Evolutionary conservation across 92 coral and sea anemone genomes (phyloP), one percentile per base, ranked within the genome.

Genomic region (Actinernus sp.): DNA sequence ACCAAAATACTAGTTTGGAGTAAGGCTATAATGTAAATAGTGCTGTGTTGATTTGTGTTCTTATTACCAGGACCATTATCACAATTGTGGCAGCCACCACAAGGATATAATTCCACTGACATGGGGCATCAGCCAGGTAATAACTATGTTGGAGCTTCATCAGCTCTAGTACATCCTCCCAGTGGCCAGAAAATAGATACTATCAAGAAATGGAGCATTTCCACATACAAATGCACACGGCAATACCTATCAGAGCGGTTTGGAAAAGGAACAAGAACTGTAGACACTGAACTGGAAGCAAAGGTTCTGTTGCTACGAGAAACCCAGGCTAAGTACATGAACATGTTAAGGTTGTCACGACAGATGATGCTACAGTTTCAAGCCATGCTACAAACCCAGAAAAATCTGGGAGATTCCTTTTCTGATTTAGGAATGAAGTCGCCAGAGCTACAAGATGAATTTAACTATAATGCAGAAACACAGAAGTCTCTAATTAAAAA

Each of bases 391-490:
- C 85, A 86, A 49, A 90, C 90, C 7, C 98, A 94, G 60, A 85
- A 90, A 60, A 68, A 59, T 65, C 92, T 94, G 23, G 90, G 89
- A 7, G 98, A 94, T 68, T 59, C 86, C 37, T 87, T 94, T 51
- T 78, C 88, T 58, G 98, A 94, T 69, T 65, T 94, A 61, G 97
- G 97, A 20, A 79, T 94, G 90, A 94, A 87, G 49, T 91, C 97
- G n/a, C 98, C 98, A 23, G 97, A 94, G 65, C 65, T 94, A 31
- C 97, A 94, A 38, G 97, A 84, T 68, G 98, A 94, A 74, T 94
- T 94, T 59, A 91, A 76, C 22, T 91, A 83, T 56, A 94, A 94
- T 64, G 65, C 98, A 1, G 97, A 94, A 66, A 81, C 97, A 17
- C 98, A 94, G 63, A 91, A 83, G 52, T 86, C 97, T 16, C 66